Evolutionary conservation across 1,140 invertebrate species (phyloP).

Genomic region (Drosophila prosaltans): DNA sequence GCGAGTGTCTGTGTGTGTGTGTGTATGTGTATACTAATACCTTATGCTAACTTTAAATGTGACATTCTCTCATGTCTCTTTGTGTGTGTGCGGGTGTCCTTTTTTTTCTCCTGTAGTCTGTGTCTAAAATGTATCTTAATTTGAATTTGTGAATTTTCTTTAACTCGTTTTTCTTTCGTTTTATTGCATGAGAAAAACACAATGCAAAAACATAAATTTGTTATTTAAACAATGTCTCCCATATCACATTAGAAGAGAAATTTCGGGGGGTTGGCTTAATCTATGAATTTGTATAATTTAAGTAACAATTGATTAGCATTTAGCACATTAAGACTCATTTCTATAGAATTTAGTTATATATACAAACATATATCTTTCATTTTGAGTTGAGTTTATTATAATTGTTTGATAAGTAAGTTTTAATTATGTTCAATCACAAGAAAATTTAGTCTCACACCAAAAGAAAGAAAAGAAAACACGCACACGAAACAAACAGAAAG

Average conservation of each 20-base stretch:
- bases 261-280: conserved; percentile 11
- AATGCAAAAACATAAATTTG: background rate
- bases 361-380: conserved; percentile 1
- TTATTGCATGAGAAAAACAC: conserved; percentile 57
- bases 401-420: background rate
- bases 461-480: too few species aligned
- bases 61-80: conserved; percentile 35
- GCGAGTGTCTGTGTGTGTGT: conserved; percentile 30
- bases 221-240: background rate
- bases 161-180: conserved; percentile 31
- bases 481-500: conserved; percentile 23
- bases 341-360: conserved; percentile 5
- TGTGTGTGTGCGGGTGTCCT: conserved; percentile 41
- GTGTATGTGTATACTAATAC: conserved; percentile 37
- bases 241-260: background rate
- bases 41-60: conserved; percentile 62
- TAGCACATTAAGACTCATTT: conserved; percentile 4
- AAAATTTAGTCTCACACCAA: too few species aligned
- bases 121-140: conserved; percentile 22
- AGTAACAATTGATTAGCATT: background rate
- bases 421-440: background rate
- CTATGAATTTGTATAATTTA: conserved; percentile 1
- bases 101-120: conserved; percentile 66
- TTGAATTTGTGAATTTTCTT: background rate
- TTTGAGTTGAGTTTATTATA: background rate